Percentiles rank a stretch among this genome's conserved stretches.
Conservation (phyloP, 2,888 invertebrate species). For the Caradrina kadenii region DNA sequence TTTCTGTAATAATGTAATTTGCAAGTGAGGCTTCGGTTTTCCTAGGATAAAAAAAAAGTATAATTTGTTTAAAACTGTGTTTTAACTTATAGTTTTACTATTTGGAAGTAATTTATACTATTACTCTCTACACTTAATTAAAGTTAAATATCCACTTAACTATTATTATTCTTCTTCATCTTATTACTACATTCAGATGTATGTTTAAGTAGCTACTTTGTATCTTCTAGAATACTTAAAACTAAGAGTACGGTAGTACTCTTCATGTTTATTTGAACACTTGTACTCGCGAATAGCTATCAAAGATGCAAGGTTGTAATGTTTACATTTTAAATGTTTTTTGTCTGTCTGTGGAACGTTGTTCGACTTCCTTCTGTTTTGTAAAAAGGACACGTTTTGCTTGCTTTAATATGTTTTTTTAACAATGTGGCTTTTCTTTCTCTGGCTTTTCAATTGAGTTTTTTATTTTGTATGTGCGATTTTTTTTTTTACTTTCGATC, state of each 20-base stretch:
- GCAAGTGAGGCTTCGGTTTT: background rate
- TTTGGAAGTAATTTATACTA: background rate
- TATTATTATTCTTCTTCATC: conserved; percentile 19
- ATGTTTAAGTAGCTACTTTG: conserved; percentile 34
- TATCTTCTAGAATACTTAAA: conserved; percentile 39
- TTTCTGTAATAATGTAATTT: background rate
- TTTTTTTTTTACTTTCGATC: background rate
- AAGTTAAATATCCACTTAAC: conserved; percentile 18
- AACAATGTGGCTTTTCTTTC: conserved; percentile 10
- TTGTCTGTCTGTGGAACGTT: conserved; percentile 29
- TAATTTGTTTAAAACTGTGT: background rate
- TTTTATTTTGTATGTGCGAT: background rate
- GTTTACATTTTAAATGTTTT: conserved; percentile 41
- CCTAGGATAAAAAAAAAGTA: background rate
- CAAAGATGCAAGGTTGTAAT: conserved; percentile 51
- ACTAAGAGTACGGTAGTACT: conserved; percentile 18
- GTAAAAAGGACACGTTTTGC: conserved; percentile 42
- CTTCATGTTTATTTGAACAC: conserved; percentile 45
- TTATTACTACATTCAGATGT: conserved; percentile 18
- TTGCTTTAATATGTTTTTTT: conserved; percentile 29
- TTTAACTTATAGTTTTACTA: background rate
- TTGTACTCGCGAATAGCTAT: conserved; percentile 27
- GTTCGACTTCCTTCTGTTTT: conserved; percentile 22
- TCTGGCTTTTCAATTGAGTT: background rate
- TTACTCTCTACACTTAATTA: background rate